Evolutionary conservation across 2,113 vertebrate genomes (phyloP).

Genomic region (Spea bombifrons): DNA sequence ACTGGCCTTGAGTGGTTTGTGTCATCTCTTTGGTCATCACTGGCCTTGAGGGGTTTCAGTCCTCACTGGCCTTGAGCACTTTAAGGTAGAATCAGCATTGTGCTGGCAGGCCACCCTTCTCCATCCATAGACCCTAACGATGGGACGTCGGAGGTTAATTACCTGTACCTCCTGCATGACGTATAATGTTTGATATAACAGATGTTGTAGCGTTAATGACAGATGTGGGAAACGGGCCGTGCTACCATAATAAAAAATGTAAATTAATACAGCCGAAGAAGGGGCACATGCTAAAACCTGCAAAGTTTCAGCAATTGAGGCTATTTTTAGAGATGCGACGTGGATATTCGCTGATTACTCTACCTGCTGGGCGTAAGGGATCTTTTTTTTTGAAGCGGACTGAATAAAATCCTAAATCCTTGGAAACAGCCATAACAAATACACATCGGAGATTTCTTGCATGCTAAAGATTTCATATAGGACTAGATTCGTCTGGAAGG

Average conservation of each 20-base stretch:
- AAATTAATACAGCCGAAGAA: constrained; percentile 4
- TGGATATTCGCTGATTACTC: constrained; percentile 17
- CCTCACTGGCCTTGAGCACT: no score
- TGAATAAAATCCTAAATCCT: neutral
- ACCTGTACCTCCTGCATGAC: no score
- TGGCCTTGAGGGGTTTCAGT: no score
- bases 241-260: constrained; percentile 2
- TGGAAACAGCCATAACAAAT: neutral
- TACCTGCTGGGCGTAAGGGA: constrained; percentile 17
- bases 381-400: neutral
- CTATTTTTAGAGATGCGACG: constrained; percentile 3
- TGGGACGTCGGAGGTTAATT: no score
- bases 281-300: constrained; percentile 15
- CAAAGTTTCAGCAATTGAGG: neutral
- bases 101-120: no score
- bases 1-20: no score
- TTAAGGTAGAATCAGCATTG: no score
- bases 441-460: neutral
- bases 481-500: neutral
- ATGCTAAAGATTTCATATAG: neutral
- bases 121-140: no score
- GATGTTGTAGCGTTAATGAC: neutral
- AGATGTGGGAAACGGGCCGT: neutral
- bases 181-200: neutral
- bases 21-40: no score